Conservation (phyloP, 1,140 invertebrate genomes). For the Arion vulgaris region DNA sequence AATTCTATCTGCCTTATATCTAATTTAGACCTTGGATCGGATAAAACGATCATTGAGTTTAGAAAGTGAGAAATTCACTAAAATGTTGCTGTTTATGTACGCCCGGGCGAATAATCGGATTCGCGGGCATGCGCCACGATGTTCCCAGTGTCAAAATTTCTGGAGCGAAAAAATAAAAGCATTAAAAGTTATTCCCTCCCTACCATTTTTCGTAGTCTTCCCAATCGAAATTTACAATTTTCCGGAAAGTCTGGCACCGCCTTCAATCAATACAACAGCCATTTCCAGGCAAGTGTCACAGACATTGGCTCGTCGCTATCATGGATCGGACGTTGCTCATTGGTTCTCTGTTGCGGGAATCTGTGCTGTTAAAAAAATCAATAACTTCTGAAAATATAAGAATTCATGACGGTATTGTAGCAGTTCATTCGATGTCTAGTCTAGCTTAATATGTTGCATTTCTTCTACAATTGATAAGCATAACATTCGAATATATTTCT, state of each 20-base stretch:
- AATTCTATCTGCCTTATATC: constrained; percentile 48
- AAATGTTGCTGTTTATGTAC: constrained; percentile 39
- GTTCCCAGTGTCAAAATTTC: background rate
- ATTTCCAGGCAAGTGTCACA: background rate
- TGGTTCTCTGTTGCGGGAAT: background rate
- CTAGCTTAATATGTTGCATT: too few relatives aligned
- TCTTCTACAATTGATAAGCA: too few relatives aligned
- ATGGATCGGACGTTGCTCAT: too few relatives aligned
- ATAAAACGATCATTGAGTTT: constrained; percentile 48
- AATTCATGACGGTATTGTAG: too few relatives aligned
- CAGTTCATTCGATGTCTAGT: too few relatives aligned
- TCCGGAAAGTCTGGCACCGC: background rate
- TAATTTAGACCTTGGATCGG: constrained; percentile 39
- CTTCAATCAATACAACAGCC: constrained; percentile 5
- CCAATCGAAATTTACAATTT: background rate
- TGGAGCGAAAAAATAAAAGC: background rate
- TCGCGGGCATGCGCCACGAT: constrained; percentile 13
- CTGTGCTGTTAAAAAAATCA: background rate
- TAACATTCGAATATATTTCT: too few relatives aligned
- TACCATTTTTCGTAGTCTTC: background rate
- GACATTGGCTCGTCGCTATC: background rate
- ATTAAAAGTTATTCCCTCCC: background rate
- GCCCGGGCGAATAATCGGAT: constrained; percentile 28
- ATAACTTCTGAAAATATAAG: background rate
- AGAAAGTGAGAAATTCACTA: constrained; percentile 47